Conservation (phyloP, 2,113 vertebrate species). For the Thamnaconus septentrionalis region DNA sequence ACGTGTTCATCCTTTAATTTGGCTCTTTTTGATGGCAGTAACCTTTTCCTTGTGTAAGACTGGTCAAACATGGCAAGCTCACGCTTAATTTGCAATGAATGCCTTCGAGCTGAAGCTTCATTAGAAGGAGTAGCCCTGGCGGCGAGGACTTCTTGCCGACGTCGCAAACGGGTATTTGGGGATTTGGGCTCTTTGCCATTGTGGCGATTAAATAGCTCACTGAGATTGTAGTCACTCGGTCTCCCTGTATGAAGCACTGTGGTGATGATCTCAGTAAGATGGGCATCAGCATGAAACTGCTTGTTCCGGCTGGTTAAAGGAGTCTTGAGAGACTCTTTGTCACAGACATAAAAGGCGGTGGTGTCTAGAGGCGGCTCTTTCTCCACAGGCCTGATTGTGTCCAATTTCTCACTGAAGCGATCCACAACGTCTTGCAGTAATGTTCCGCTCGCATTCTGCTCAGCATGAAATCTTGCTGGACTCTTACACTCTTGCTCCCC, state of each 20-base stretch:
- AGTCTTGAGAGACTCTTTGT: constrained; percentile 67
- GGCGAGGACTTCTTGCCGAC: constrained; percentile 82
- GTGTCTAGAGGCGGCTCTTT: constrained; percentile 66
- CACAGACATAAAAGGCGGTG: constrained; percentile 49
- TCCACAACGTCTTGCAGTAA: constrained; percentile 87
- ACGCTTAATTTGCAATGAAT: constrained; percentile 86
- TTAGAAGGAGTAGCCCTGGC: constrained; percentile 80
- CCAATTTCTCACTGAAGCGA: constrained; percentile 89
- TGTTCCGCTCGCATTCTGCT: constrained; percentile 73
- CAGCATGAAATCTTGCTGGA: constrained; percentile 36
- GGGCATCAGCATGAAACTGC: constrained; percentile 76
- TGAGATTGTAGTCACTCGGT: constrained; percentile 88
- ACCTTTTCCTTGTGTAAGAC: constrained; percentile 74
- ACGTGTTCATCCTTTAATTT: constrained; percentile 63
- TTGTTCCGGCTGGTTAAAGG: constrained; percentile 70
- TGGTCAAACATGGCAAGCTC: constrained; percentile 84
- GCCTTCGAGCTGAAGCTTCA: constrained; percentile 79
- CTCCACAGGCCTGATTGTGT: constrained; percentile 85
- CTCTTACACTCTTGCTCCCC: constrained; percentile 16
- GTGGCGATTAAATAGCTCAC: constrained; percentile 85
- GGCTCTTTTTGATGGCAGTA: constrained; percentile 69
- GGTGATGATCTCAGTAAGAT: constrained; percentile 88
- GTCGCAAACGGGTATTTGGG: constrained; percentile 87
- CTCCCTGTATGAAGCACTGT: constrained; percentile 83
- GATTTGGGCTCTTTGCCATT: constrained; percentile 84